Base-by-base conservation (phyloP, 2,888 invertebrate genomes). In the Agonum fuliginosum region DNA sequence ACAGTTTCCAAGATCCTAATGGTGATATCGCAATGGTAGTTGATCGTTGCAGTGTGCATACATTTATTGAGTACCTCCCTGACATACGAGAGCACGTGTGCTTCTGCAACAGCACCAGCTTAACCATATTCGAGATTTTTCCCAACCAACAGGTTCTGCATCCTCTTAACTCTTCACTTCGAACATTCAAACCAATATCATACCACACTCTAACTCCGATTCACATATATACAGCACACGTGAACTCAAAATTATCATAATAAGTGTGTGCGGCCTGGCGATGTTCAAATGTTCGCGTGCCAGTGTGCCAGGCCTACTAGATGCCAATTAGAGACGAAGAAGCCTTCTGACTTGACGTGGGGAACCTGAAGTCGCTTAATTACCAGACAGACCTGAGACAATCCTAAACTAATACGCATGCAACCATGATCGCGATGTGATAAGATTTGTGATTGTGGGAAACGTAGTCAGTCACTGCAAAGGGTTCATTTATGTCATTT, bases 251-350 rank as follows among this genome's bases (percentile, higher is more conserved):
- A 67, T 67, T 67, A 67, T 41, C 37, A 67, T 67, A 67, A 67
- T 37, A 41, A 43, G 67, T 67, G 67, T 67, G 41, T 67, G 67
- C 67, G 67, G 43, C 67, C 30, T 62, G 67, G 54, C 67, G 67
- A 67, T 43, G 67, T 67, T 62, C 58, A 67, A 41, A 67, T 43
- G 67, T 67, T 67, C 8, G n/a, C 41, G 48, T 51, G 27, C 51
- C 71, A n/a, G 71, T 51, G 71, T 71, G 71, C 71, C 71, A 12
- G 19, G 30, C 34, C 51, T 48, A 27, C 71, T 71, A 71, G 48
- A 71, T 71, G 71, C 71, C 71, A 71, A 71, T 71, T 71, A 71
- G 71, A 48, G 48, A n/a, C n/a, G n/a, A n/a, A n/a, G n/a, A n/a
- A n/a, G 20, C 19, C 58, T 27, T 17, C 30, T 17, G 22, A 54